phyloP scores from a whole-genome alignment of 2,797 vertebrate genomes.

The Neosalanx taihuensis region DNA sequence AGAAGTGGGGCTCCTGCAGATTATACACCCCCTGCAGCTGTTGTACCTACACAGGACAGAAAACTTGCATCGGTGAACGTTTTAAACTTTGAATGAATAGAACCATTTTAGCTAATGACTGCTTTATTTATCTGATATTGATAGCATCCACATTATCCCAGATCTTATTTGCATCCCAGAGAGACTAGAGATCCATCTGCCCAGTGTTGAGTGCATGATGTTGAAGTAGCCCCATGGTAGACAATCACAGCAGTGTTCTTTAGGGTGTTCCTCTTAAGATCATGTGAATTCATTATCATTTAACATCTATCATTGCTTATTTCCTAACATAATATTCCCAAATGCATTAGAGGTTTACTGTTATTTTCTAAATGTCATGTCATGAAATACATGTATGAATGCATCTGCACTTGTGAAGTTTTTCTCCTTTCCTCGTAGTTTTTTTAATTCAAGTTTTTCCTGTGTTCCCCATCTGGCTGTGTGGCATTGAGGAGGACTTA shows the following conservation, averaged over 20 bases:
- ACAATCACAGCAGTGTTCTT: no score
- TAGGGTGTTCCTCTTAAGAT: no score
- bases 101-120: no score
- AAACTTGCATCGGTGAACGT: not conserved
- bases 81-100: no score
- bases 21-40: constrained; percentile 95
- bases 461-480: not conserved
- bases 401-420: not conserved
- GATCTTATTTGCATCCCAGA: not conserved
- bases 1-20: constrained; percentile 95
- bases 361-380: not conserved
- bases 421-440: not conserved
- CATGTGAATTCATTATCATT: no score
- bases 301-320: no score
- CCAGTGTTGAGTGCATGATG: no score
- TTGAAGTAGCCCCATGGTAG: no score
- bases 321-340: no score
- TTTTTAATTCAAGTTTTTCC: not conserved
- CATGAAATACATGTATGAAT: no score
- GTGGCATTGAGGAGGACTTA: constrained; percentile 58
- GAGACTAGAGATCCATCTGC: not conserved
- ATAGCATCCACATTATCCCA: not conserved
- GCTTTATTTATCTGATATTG: no score
- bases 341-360: no score
- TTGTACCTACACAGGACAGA: constrained; percentile 82